Evolutionary conservation across 92 coral and sea anemone genomes (phyloP).

Genomic region (Chrysogorgia sp.): DNA sequence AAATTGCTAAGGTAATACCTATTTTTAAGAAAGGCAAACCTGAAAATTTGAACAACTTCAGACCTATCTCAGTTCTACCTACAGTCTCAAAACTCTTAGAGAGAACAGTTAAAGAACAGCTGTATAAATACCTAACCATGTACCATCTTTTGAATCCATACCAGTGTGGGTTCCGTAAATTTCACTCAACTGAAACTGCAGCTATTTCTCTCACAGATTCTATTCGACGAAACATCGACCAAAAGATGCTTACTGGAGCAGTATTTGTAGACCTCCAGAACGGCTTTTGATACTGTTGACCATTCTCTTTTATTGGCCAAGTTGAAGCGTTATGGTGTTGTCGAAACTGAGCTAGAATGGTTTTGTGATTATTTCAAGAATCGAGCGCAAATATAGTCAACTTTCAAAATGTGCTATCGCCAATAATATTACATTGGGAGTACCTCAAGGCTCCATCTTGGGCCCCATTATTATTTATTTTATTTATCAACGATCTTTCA

Average conservation of each 20-base stretch:
- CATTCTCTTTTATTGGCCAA: conserved; percentile 26
- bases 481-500: not conserved
- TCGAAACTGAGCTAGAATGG: conserved; percentile 26
- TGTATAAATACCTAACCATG: conserved; percentile 5
- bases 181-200: conserved; percentile 10
- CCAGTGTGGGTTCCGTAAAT: conserved; percentile 34
- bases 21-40: too few species aligned
- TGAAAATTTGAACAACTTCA: not conserved
- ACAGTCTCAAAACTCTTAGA: conserved; percentile 19
- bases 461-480: conserved; percentile 10
- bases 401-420: conserved; percentile 6
- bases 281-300: conserved; percentile 40
- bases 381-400: conserved; percentile 22
- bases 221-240: conserved; percentile 32
- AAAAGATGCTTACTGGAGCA: conserved; percentile 33
- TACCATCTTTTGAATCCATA: conserved; percentile 26
- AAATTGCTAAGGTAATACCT: too few species aligned
- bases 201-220: not conserved
- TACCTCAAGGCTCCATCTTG: conserved; percentile 22
- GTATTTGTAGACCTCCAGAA: conserved; percentile 39
- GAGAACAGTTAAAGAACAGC: conserved; percentile 20
- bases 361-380: conserved; percentile 29
- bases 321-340: conserved; percentile 22
- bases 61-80: conserved; percentile 6
- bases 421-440: conserved; percentile 3